A percentile compares a stretch with the other conserved stretches of the same genome.
phyloP scores from a whole-genome alignment of 2,797 vertebrate species.

The Acipenser oxyrinchus region DNA sequence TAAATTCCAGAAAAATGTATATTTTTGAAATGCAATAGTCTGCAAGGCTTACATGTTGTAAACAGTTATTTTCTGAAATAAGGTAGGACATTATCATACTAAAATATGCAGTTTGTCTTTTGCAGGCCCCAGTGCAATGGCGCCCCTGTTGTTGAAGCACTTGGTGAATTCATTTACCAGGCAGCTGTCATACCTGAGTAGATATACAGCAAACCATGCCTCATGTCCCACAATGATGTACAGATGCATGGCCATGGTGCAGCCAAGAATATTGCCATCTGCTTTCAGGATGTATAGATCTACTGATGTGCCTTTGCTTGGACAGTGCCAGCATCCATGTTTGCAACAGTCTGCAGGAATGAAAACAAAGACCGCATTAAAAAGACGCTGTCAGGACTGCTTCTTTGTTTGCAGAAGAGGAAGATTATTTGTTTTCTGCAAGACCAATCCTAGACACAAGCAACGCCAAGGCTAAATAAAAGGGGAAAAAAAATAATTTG shows the following conservation, averaged over 20 bases:
- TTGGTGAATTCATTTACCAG: conserved; percentile 36
- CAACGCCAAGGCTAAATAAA: conserved; percentile 67
- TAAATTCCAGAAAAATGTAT: too few relatives aligned
- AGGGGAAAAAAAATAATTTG: too few relatives aligned
- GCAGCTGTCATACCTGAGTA: conserved; percentile 39
- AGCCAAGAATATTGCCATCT: not conserved
- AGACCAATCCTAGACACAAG: conserved; percentile 78
- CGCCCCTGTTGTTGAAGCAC: conserved; percentile 42
- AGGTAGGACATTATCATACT: too few relatives aligned
- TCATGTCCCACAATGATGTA: conserved; percentile 29
- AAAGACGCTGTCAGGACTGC: conserved; percentile 80
- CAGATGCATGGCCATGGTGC: conserved; percentile 30
- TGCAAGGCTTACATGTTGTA: too few relatives aligned
- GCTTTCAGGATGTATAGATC: not conserved
- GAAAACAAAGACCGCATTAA: conserved; percentile 71
- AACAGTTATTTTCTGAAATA: too few relatives aligned
- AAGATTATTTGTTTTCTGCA: conserved; percentile 72
- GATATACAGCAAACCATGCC: conserved; percentile 15
- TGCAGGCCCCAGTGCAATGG: conserved; percentile 54
- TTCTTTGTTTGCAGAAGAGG: conserved; percentile 74
- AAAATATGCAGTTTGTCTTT: not conserved
- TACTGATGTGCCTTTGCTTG: conserved; percentile 30
- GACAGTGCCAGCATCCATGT: conserved; percentile 29
- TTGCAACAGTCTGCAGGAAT: conserved; percentile 53
- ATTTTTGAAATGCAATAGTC: too few relatives aligned